phyloP scores from a whole-genome alignment of 2,888 invertebrate genomes.

The Endomychus coccineus region DNA sequence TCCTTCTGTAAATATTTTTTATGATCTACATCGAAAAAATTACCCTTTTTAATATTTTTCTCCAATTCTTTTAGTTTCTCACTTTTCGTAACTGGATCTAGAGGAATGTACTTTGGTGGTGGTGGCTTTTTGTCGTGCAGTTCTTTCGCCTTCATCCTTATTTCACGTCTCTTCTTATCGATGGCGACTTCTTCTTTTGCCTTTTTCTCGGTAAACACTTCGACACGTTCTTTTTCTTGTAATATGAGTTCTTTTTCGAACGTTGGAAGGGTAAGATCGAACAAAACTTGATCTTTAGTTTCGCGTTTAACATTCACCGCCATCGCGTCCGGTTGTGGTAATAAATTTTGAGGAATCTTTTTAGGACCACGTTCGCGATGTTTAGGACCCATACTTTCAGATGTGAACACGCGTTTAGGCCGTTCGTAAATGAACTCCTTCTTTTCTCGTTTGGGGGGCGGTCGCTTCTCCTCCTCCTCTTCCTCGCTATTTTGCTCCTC shows the following conservation, averaged over 20 bases:
- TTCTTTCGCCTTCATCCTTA: conserved; percentile 33
- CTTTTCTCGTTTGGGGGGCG: conserved; percentile 27
- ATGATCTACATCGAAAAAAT: conserved; percentile 39
- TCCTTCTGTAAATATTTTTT: conserved; percentile 37
- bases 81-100: conserved; percentile 40
- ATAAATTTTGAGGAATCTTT: conserved; percentile 22
- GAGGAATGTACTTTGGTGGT: conserved; percentile 35
- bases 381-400: conserved; percentile 37
- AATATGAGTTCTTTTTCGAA: conserved; percentile 38
- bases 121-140: conserved; percentile 30
- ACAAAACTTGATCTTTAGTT: conserved; percentile 22
- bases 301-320: conserved; percentile 19
- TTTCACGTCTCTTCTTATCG: conserved; percentile 37
- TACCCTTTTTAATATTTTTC: conserved; percentile 38
- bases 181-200: conserved; percentile 37
- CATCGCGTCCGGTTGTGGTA: conserved; percentile 9
- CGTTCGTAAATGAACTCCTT: conserved; percentile 38
- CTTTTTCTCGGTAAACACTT: conserved; percentile 37
- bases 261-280: conserved; percentile 32
- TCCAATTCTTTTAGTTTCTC: conserved; percentile 39
- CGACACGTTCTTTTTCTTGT: conserved; percentile 39
- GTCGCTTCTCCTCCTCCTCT: conserved; percentile 29
- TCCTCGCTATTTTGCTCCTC: conserved; percentile 34
- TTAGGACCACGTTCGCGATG: conserved; percentile 35
- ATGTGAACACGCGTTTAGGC: conserved; percentile 34